These are phyloP conservation scores for Propithecus perrieri DNA, from an alignment of 2,797 vertebrate genomes.

Conservation along the genomic window DNA sequence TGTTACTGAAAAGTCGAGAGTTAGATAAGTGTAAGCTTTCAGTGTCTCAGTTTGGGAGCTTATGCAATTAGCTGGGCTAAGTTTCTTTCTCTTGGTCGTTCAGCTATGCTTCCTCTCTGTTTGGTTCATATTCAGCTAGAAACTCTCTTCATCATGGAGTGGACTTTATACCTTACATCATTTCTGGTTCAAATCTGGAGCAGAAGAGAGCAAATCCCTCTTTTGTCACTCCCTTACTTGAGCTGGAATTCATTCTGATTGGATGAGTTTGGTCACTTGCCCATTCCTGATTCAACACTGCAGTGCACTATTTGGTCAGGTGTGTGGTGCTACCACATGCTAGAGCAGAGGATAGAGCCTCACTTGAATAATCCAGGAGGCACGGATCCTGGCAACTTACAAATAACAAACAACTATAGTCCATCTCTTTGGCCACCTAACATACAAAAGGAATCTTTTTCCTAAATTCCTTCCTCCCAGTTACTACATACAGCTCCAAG, in stretches of 20 bases:
- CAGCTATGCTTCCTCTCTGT: neutral
- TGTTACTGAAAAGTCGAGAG: neutral
- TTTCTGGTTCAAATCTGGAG: neutral
- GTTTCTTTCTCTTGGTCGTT: neutral
- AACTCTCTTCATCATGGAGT: neutral
- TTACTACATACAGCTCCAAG: neutral
- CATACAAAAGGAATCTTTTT: neutral
- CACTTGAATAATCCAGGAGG: accelerated
- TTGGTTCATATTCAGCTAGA: neutral
- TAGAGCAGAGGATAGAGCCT: neutral
- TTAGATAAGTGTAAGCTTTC: neutral
- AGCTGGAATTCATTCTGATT: too few species aligned
- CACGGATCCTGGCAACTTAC: neutral
- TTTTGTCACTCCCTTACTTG: neutral
- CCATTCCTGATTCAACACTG: too few species aligned
- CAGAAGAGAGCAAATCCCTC: neutral
- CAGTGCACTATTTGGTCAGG: neutral
- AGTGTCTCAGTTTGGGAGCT: neutral
- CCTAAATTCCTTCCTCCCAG: neutral
- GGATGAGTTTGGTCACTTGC: too few species aligned
- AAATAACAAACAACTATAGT: neutral
- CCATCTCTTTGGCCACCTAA: neutral
- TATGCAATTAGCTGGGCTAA: neutral
- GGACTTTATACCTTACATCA: neutral
- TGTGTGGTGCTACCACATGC: neutral